These are phyloP conservation scores for Labeo calbasu DNA, from an alignment of 2,797 vertebrate genomes.

Conservation along the genomic window DNA sequence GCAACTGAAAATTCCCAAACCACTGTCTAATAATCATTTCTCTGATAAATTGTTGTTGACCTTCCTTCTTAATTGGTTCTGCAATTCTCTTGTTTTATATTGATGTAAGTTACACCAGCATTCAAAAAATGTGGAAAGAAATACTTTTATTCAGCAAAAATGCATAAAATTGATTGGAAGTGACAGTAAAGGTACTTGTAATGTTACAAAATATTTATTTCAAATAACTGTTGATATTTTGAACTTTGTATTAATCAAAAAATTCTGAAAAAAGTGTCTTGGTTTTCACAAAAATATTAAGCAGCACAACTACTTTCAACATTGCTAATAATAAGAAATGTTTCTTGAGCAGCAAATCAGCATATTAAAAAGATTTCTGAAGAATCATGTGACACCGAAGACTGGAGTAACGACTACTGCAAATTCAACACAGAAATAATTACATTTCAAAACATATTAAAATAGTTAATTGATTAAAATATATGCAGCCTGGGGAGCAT, in stretches of 20 bases:
- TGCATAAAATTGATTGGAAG: neutral
- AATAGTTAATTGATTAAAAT: neutral
- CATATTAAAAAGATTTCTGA: neutral
- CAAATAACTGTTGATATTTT: neutral
- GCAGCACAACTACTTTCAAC: neutral
- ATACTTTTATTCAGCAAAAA: neutral
- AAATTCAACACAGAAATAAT: neutral
- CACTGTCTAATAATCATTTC: constrained; percentile 6
- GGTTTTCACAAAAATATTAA: neutral
- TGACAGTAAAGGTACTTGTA: neutral
- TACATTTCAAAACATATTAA: neutral
- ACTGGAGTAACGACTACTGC: neutral
- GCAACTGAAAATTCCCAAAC: neutral
- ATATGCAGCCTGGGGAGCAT: neutral
- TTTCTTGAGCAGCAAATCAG: neutral
- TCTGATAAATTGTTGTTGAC: neutral
- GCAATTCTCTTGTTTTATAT: neutral
- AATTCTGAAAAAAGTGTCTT: neutral
- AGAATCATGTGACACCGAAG: neutral
- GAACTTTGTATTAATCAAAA: neutral
- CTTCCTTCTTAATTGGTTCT: neutral
- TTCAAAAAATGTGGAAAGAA: neutral
- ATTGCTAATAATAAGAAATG: neutral
- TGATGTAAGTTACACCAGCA: neutral
- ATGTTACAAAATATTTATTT: neutral